These are phyloP conservation scores for Hemichromis elongatus DNA, from an alignment of 2,113 vertebrate species.

Conservation along the genomic window DNA sequence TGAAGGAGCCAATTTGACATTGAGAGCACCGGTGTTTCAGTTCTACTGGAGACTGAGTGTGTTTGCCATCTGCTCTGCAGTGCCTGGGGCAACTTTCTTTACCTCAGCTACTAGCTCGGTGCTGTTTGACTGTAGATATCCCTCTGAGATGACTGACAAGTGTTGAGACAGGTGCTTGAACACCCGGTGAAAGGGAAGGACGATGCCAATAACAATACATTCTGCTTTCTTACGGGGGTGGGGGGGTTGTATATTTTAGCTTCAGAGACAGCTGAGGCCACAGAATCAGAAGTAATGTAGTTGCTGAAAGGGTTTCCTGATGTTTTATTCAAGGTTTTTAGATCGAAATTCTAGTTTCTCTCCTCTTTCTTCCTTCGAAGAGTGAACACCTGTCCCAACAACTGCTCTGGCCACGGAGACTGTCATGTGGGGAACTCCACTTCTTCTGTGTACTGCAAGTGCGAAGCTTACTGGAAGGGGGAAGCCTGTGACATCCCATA, in stretches of 20 bases:
- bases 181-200: background rate
- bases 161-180: background rate
- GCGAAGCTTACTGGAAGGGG: slow-evolving; percentile 84
- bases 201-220: background rate
- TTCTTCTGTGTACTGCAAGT: slow-evolving; percentile 76
- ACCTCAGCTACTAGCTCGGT: background rate
- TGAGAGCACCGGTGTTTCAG: background rate
- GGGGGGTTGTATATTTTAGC: background rate
- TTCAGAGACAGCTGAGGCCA: background rate
- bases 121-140: background rate
- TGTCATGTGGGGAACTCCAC: slow-evolving; percentile 74
- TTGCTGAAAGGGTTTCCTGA: background rate
- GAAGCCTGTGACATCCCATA: slow-evolving; percentile 86
- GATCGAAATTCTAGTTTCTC: background rate
- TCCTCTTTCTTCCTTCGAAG: slow-evolving; percentile 53
- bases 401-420: slow-evolving; percentile 87
- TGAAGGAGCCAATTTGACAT: background rate
- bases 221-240: background rate
- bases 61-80: background rate
- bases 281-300: background rate
- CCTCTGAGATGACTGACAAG: background rate
- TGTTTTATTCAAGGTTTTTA: background rate
- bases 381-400: slow-evolving; percentile 88
- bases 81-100: background rate
- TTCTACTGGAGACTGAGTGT: background rate